Evolutionary conservation across 53 echinoderm and acorn worm species (phyloP), one percentile per base, ranked within the genome.

Genomic region (Stichopus horrens): DNA sequence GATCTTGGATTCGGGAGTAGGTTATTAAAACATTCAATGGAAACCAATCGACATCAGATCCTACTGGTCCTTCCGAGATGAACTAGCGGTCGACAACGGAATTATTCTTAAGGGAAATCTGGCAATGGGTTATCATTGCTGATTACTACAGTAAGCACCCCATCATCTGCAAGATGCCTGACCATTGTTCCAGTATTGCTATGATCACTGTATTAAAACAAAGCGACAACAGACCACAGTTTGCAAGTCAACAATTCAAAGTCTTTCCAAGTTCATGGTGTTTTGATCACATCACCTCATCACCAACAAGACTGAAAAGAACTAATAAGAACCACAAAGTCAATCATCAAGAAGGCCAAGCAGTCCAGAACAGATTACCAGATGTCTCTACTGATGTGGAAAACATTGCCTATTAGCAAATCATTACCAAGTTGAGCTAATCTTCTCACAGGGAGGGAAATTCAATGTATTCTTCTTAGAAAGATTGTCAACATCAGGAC

Each of bases 61-160:
- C 11, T 93, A 76, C 52, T 94, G 92, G 92, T 76, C 82, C 13
- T 92, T 75, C 78, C 21, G 92, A 66, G 92, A 94, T 52, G 92
- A 92, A 59, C 86, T 92, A 4, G 73, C 90, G 37, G 55, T 94
- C 5, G 76, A 79, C 5, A 86, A 90, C 73, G 92, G 88, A 9
- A 13, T 91, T 18, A 74, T 91, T 9, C 52, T 91, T 13, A 91
- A 91, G 75, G 88, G 83, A 5, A 23, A 67, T 53, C n/a, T n/a
- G n/a, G n/a, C 77, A 88, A 56, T 88, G 88, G 88, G 23, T 88
- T 8, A 74, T 88, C 16, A 86, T 90, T 8, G 86, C 87, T 5
- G 91, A 91, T 56, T 91, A 91, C 66, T 91, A 91, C 73, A 87
- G 77, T 19, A 66, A 91, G 57, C 88, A 91, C 56, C 88, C 91